Percentiles rank a stretch among this genome's conserved stretches.
Conservation (phyloP, 92 coral and sea anemone genomes). For the Isaurus tuberculatus region DNA sequence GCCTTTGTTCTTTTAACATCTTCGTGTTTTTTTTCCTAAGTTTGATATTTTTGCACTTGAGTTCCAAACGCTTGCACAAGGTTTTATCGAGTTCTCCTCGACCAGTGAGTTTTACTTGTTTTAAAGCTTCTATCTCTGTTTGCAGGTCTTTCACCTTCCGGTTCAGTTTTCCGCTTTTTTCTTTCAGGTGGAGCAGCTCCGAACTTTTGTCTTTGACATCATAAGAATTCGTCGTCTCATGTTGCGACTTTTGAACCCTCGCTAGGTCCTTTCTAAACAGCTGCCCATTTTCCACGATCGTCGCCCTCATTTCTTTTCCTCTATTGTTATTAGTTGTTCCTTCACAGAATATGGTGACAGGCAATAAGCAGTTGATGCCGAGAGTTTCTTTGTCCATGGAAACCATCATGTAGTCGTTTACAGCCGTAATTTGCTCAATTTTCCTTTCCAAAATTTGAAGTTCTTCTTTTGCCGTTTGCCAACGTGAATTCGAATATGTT, state of each 20-base stretch:
- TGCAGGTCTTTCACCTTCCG: background rate
- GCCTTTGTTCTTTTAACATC: background rate
- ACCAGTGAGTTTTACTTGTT: background rate
- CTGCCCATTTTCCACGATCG: background rate
- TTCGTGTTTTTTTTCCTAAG: conserved; percentile 14
- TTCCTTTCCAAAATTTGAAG: conserved; percentile 3
- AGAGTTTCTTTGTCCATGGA: background rate
- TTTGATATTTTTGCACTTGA: conserved; percentile 6
- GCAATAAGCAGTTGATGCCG: background rate
- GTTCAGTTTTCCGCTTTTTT: background rate
- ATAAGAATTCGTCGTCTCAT: background rate
- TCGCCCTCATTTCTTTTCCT: background rate
- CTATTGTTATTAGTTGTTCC: background rate
- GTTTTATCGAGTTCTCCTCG: background rate
- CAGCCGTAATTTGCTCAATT: background rate
- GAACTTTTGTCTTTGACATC: background rate
- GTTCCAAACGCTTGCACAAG: background rate
- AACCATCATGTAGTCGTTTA: background rate
- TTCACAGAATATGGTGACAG: background rate
- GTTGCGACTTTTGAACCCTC: background rate
- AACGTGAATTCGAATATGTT: background rate
- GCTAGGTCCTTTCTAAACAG: background rate
- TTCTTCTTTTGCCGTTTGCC: conserved; percentile 22
- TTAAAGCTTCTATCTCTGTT: background rate
- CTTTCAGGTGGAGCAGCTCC: background rate